A percentile compares a stretch with the other conserved stretches of the same genome.
phyloP scores from a whole-genome alignment of 1,140 invertebrate genomes.

The Aphaenogaster rudis region DNA sequence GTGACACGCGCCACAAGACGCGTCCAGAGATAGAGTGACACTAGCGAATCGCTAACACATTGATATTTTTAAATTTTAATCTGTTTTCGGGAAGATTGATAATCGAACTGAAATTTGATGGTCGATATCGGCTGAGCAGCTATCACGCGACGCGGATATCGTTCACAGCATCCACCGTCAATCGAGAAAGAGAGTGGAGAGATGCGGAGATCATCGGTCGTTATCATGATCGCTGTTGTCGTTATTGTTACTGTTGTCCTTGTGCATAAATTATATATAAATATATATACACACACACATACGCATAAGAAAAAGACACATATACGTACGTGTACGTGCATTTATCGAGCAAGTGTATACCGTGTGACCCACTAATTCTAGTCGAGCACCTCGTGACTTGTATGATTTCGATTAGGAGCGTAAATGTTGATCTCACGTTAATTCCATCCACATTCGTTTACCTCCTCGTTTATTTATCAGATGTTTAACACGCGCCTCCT shows the following conservation, averaged over 20 bases:
- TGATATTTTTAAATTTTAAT: constrained; percentile 17
- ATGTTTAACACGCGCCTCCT: background rate
- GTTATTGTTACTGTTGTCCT: constrained; percentile 83
- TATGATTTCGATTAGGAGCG: constrained; percentile 19
- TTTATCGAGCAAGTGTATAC: constrained; percentile 48
- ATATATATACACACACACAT: background rate
- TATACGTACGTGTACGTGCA: constrained; percentile 18
- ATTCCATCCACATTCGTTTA: background rate
- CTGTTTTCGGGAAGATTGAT: constrained; percentile 11
- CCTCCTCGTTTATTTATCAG: background rate
- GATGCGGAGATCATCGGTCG: constrained; percentile 71
- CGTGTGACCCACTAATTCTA: constrained; percentile 47
- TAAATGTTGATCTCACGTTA: constrained; percentile 8
- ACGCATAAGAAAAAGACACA: constrained; percentile 1
- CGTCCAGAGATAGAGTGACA: background rate
- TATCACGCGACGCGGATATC: background rate
- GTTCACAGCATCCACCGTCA: background rate
- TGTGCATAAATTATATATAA: constrained; percentile 66
- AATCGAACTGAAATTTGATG: constrained; percentile 17
- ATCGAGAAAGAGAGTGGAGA: constrained; percentile 50
- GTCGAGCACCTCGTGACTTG: constrained; percentile 32
- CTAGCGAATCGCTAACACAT: background rate
- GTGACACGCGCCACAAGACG: background rate
- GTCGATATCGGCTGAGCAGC: background rate
- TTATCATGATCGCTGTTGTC: constrained; percentile 79